Percentiles rank a stretch among this genome's conserved stretches.
These are phyloP conservation scores for Gambelia wislizenii DNA, from an alignment of 2,797 vertebrate species.

Conservation along the genomic window DNA sequence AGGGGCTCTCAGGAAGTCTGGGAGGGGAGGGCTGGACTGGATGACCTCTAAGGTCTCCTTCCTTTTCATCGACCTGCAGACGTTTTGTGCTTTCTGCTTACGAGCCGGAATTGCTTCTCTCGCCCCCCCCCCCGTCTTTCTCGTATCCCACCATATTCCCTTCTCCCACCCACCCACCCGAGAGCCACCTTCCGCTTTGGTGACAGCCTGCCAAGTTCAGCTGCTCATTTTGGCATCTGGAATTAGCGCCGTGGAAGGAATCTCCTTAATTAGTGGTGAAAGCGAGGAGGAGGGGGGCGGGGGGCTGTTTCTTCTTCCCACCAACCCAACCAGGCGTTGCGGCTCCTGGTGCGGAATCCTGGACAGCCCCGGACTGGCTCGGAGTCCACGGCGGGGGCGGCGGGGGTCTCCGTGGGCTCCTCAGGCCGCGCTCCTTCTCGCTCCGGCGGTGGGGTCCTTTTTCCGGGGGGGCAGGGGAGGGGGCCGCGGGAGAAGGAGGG, in stretches of 20 bases:
- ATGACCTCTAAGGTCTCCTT: background rate
- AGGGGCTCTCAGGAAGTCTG: background rate
- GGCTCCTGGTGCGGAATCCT: conserved; percentile 61
- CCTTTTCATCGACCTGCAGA: background rate
- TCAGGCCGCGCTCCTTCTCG: too few relatives aligned
- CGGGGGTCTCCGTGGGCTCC: too few relatives aligned
- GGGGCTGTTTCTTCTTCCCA: conserved; percentile 21
- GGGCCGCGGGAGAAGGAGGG: too few relatives aligned
- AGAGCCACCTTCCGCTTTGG: background rate
- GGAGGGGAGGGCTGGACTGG: background rate
- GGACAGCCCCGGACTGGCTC: conserved; percentile 72
- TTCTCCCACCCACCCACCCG: too few relatives aligned
- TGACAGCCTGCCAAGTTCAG: conserved; percentile 25
- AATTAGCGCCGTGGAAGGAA: conserved; percentile 61
- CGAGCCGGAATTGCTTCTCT: background rate
- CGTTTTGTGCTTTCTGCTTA: background rate
- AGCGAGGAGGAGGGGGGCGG: background rate
- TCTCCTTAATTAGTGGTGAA: conserved; percentile 74
- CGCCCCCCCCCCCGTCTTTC: too few relatives aligned
- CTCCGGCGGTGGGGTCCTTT: too few relatives aligned
- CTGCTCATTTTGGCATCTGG: conserved; percentile 26
- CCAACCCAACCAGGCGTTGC: conserved; percentile 49
- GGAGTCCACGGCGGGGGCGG: conserved; percentile 38
- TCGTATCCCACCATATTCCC: fast-evolving
- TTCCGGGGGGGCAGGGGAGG: too few relatives aligned